Percentiles rank a stretch among this genome's conserved stretches.
These are phyloP conservation scores for Amia ocellicauda DNA, from an alignment of 2,113 vertebrate genomes.

Conservation along the genomic window DNA sequence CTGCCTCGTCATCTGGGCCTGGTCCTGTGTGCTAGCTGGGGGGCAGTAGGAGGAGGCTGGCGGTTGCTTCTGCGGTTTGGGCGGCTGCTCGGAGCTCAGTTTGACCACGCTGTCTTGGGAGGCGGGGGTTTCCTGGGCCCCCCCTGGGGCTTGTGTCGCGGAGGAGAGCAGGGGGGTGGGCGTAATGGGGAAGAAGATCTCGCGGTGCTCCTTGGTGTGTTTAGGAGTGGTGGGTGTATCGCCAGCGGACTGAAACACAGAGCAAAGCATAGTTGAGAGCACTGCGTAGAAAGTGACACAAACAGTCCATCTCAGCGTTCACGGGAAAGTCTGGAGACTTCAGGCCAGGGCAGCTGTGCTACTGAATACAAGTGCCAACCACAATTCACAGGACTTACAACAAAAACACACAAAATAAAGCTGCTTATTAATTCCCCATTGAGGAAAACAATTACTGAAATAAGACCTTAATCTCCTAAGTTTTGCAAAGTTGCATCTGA, in stretches of 20 bases:
- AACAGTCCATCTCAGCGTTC: no score
- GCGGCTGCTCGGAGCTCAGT: slow-evolving; percentile 56
- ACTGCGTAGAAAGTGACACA: no score
- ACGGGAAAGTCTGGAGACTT: background rate
- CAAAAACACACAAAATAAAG: no score
- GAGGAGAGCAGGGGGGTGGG: slow-evolving; percentile 53
- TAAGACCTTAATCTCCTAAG: no score
- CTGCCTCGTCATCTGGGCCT: slow-evolving; percentile 28
- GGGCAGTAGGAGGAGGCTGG: slow-evolving; percentile 47
- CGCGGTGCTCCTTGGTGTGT: slow-evolving; percentile 80
- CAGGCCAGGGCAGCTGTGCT: background rate
- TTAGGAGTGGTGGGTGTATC: slow-evolving; percentile 89
- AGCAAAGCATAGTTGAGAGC: no score
- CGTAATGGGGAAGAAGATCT: slow-evolving; percentile 79
- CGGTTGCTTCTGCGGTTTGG: slow-evolving; percentile 58
- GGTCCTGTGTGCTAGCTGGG: slow-evolving; percentile 55
- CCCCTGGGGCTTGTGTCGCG: slow-evolving; percentile 46
- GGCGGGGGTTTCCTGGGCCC: slow-evolving; percentile 51
- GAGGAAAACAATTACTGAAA: no score
- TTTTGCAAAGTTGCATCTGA: no score
- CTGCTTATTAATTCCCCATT: no score
- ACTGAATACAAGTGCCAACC: no score
- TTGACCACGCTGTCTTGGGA: slow-evolving; percentile 55
- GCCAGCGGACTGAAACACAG: slow-evolving; percentile 61
- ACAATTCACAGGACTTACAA: no score